Conservation (phyloP, 1,140 invertebrate species). For the Coelopa frigida region DNA sequence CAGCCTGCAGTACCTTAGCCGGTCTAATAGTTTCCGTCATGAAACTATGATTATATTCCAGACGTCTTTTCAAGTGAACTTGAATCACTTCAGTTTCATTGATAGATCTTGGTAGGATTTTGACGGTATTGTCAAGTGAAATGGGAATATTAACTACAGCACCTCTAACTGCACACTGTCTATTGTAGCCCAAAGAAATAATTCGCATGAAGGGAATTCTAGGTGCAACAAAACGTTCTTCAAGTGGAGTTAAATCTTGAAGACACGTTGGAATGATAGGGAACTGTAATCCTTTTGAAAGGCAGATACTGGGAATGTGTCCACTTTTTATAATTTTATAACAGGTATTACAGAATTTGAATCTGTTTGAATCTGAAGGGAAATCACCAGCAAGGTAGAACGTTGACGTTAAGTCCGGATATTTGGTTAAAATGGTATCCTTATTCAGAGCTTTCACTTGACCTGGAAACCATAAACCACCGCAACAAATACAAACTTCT, state of each 20-base stretch:
- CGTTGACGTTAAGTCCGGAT: no score
- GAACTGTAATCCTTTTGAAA: slow-evolving; percentile 2
- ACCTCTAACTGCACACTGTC: slow-evolving; percentile 3
- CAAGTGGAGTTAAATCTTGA: background rate
- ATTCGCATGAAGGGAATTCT: slow-evolving; percentile 9
- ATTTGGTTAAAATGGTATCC: no score
- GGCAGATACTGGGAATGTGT: background rate
- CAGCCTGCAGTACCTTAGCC: slow-evolving; percentile 5
- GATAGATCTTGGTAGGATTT: background rate
- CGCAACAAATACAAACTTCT: no score
- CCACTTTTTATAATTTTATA: background rate
- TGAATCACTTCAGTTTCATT: slow-evolving; percentile 9
- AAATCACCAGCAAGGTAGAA: background rate
- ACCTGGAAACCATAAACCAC: no score
- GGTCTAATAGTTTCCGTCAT: slow-evolving; percentile 8
- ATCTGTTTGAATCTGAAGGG: background rate
- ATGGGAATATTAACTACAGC: slow-evolving; percentile 1
- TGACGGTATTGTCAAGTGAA: background rate
- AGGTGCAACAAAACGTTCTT: background rate
- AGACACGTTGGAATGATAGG: background rate
- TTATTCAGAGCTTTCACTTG: no score
- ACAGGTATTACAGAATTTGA: slow-evolving; percentile 8
- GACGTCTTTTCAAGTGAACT: slow-evolving; percentile 3
- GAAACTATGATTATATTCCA: slow-evolving; percentile 7
- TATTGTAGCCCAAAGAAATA: slow-evolving; percentile 5